These are phyloP conservation scores for Cherax quadricarinatus DNA, from an alignment of 1,140 invertebrate genomes.

Conservation along the genomic window DNA sequence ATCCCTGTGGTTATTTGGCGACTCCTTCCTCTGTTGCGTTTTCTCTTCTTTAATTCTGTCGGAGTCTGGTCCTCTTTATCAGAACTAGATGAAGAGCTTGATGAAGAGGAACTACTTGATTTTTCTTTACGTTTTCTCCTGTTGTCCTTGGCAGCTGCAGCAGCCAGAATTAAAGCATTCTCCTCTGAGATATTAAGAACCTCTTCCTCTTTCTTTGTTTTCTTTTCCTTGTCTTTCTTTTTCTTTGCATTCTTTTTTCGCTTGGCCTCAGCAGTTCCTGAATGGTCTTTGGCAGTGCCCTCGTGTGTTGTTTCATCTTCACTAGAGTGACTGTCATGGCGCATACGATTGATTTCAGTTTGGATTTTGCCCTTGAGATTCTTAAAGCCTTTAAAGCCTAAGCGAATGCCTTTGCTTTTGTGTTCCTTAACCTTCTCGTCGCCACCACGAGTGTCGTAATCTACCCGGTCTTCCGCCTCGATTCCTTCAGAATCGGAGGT, in stretches of 20 bases:
- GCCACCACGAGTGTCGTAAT: slow-evolving; percentile 49
- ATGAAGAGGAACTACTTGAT: slow-evolving; percentile 59
- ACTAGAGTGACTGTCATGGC: slow-evolving; percentile 67
- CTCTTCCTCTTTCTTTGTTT: slow-evolving; percentile 50
- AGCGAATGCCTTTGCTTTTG: slow-evolving; percentile 58
- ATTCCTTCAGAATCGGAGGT: slow-evolving; percentile 64
- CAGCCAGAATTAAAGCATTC: slow-evolving; percentile 43
- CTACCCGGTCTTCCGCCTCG: slow-evolving; percentile 57
- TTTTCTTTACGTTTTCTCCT: slow-evolving; percentile 56
- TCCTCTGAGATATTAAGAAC: slow-evolving; percentile 55
- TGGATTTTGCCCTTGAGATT: slow-evolving; percentile 69
- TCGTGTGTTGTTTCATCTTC: slow-evolving; percentile 57
- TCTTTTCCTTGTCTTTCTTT: slow-evolving; percentile 68
- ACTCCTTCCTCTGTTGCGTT: slow-evolving; percentile 34
- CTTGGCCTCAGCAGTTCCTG: slow-evolving; percentile 24
- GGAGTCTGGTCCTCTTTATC: slow-evolving; percentile 54
- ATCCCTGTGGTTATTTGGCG: slow-evolving; percentile 44
- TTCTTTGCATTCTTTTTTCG: slow-evolving; percentile 63
- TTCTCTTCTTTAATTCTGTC: slow-evolving; percentile 56
- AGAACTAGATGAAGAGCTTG: slow-evolving; percentile 65
- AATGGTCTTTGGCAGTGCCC: slow-evolving; percentile 23
- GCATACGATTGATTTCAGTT: slow-evolving; percentile 61
- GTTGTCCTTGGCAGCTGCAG: slow-evolving; percentile 63
- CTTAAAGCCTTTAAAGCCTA: slow-evolving; percentile 68
- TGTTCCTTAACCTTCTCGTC: slow-evolving; percentile 63